phyloP scores from a whole-genome alignment of 1,140 invertebrate genomes.

The Platorchestia sp. region DNA sequence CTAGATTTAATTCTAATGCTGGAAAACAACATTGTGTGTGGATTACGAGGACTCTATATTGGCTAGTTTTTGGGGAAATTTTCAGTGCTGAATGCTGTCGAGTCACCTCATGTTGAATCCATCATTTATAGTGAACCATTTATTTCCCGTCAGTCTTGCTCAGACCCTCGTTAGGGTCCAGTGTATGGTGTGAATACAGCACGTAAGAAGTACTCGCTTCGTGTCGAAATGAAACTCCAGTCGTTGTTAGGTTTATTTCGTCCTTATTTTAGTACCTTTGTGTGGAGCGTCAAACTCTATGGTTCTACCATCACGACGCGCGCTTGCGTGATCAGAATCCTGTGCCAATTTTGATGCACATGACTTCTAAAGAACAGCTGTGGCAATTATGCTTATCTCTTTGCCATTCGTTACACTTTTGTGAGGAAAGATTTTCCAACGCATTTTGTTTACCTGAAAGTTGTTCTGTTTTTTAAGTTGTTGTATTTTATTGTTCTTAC shows the following conservation, averaged over 20 bases:
- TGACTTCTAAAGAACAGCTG: neutral
- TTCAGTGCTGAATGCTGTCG: neutral
- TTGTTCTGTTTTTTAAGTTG: neutral
- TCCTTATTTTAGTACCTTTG: neutral
- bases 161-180: neutral
- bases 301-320: neutral
- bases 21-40: neutral
- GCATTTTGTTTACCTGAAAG: neutral
- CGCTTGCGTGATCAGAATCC: neutral
- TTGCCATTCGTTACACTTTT: neutral
- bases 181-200: neutral
- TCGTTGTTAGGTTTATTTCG: neutral
- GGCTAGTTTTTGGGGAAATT: neutral
- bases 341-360: neutral
- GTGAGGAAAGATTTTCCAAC: neutral
- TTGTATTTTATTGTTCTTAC: neutral
- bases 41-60: neutral
- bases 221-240: neutral
- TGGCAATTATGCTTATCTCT: neutral
- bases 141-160: neutral
- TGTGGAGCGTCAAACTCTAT: neutral
- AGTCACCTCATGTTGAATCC: neutral
- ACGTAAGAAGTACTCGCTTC: neutral
- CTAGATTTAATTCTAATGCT: neutral
- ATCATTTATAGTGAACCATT: neutral